These are phyloP conservation scores for Drosophila demipolita DNA, from an alignment of 2,888 invertebrate species.

Conservation along the genomic window DNA sequence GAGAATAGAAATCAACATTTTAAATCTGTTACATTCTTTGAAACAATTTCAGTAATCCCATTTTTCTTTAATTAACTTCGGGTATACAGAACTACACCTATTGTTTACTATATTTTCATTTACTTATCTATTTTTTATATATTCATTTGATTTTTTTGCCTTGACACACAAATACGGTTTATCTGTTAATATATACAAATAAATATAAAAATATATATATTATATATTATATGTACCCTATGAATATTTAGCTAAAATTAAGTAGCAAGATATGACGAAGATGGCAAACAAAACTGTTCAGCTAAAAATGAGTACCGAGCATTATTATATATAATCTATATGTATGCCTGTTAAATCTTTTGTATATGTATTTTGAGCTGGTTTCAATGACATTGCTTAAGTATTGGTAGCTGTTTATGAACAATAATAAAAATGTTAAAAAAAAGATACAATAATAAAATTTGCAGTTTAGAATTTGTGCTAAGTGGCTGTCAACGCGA, in stretches of 20 bases:
- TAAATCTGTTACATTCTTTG: background rate
- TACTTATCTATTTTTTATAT: background rate
- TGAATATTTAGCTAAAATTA: background rate
- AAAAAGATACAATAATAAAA: slow-evolving; percentile 26
- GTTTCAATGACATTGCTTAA: slow-evolving; percentile 50
- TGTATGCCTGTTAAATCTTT: background rate
- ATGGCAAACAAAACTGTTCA: slow-evolving; percentile 6
- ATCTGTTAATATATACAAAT: slow-evolving; percentile 15
- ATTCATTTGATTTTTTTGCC: slow-evolving; percentile 11
- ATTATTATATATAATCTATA: background rate
- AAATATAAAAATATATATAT: background rate
- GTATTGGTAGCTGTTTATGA: slow-evolving; percentile 31
- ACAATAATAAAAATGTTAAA: slow-evolving; percentile 18
- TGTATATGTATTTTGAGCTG: slow-evolving; percentile 8
- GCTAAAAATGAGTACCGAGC: slow-evolving; percentile 9
- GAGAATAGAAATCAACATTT: too few species aligned
- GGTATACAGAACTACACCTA: background rate
- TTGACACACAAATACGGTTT: slow-evolving; percentile 4
- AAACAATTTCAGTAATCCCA: background rate
- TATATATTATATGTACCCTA: background rate
- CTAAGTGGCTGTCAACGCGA: slow-evolving; percentile 49
- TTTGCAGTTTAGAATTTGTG: slow-evolving; percentile 51
- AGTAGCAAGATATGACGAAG: slow-evolving; percentile 1
- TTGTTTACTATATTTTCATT: background rate
- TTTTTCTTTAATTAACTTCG: background rate